phyloP scores from a whole-genome alignment of 2,797 vertebrate species.

The Cyclura pinguis region DNA sequence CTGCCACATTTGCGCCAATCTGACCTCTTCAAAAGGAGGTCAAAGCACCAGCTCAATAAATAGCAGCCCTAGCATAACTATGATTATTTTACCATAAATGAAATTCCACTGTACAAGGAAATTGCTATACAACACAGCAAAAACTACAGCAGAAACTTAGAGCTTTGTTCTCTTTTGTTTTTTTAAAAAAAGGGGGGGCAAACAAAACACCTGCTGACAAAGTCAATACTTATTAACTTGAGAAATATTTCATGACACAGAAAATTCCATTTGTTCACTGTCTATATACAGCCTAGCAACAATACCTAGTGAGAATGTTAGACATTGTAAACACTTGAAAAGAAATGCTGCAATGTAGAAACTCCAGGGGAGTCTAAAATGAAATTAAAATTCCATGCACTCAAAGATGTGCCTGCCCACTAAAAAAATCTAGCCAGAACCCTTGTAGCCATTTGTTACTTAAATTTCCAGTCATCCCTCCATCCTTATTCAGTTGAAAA shows the following conservation, averaged over 20 bases:
- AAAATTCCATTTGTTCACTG: slow-evolving; percentile 46
- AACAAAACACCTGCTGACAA: slow-evolving; percentile 13
- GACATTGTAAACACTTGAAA: slow-evolving; percentile 24
- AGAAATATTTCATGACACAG: slow-evolving; percentile 8
- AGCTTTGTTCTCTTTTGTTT: background rate
- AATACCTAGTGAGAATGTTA: slow-evolving; percentile 26
- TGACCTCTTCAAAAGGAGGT: background rate
- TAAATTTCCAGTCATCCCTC: slow-evolving; percentile 43
- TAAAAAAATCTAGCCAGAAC: slow-evolving; percentile 22
- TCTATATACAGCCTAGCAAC: slow-evolving; percentile 40
- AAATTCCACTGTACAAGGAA: background rate
- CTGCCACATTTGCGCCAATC: background rate
- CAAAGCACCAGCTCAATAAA: background rate
- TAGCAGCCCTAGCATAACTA: no score
- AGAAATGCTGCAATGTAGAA: slow-evolving; percentile 36
- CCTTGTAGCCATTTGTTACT: slow-evolving; percentile 1
- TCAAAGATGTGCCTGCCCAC: slow-evolving; percentile 2
- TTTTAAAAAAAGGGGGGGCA: background rate
- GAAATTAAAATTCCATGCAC: slow-evolving; percentile 45
- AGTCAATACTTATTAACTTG: slow-evolving; percentile 38
- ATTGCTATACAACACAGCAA: no score
- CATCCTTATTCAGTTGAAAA: slow-evolving; percentile 51
- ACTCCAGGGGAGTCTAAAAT: slow-evolving; percentile 18
- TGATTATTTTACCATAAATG: background rate
- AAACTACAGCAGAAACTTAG: background rate